Evolutionary conservation across 2,797 vertebrate species (phyloP), one percentile per base, ranked within the genome.

Genomic region (Molossus alvarezi): DNA sequence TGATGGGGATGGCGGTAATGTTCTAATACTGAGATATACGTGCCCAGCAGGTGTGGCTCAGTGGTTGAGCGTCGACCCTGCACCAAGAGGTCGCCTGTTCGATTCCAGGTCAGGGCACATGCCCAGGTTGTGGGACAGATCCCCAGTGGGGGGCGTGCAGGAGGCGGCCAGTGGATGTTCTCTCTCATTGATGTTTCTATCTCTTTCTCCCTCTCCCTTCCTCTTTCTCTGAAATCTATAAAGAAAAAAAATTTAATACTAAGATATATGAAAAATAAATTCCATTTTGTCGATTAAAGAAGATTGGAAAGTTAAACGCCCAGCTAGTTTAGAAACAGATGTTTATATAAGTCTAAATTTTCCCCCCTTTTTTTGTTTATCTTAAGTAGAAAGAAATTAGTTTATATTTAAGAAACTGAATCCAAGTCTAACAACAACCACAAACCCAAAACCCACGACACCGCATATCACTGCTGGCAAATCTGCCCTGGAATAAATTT

Each of bases 401-500:
- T 48, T 85, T 88, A 48, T 64, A 41, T 65, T 73, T 81, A 73
- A 62, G 27, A 84, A 86, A 88, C 9, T 62, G 53, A 95, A 82
- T 62, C 37, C 88, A 33, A 62, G 12, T 64, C 41, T 64, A 73
- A 67, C 9, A 41, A 62, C 3, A 41, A 29, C 13, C 33, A 82
- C 27, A 57, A 57, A 79, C 20, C 29, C 18, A 18, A 77, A 55
- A 21, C n/a, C n/a, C 18, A 57, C 4, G 6, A 89, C 57, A 85
- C 1, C 5, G 53, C 13, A 10, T 58, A 83, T 20, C 62, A 84
- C 4, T 45, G 11, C 2, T 41, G 41, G 29, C 23, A 93, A 62
- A 86, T 89, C n/a, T 73, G 75, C n/a, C 57, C 86, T 85, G 29
- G 41, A 67, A 86, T 92, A 83, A 89, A 89, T 73, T 76, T 51